Conservation (phyloP, 2,888 invertebrate species). For the Odontocolon sp. region DNA sequence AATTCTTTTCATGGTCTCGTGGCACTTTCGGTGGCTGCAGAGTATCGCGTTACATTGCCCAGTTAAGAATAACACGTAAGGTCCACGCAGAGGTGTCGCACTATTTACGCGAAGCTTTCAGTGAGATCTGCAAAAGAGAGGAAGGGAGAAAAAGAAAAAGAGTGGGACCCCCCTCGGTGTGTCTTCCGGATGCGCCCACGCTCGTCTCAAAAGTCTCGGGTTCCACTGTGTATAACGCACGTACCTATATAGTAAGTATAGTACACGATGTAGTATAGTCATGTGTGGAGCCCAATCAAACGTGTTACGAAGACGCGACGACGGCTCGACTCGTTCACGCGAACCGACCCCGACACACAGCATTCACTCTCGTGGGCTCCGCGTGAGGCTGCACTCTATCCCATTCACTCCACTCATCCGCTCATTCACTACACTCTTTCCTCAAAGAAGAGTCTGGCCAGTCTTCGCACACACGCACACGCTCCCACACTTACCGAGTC, state of each 20-base stretch:
- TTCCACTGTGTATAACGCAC: slow-evolving; percentile 42
- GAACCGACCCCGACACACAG: neutral
- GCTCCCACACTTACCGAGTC: too few species aligned
- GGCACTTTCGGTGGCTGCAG: slow-evolving; percentile 18
- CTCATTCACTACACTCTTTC: slow-evolving; percentile 43
- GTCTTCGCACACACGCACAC: slow-evolving; percentile 12
- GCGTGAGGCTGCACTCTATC: slow-evolving; percentile 21
- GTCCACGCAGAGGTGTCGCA: slow-evolving; percentile 17
- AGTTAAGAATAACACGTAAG: neutral
- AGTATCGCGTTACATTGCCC: slow-evolving; percentile 47
- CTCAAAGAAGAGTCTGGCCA: slow-evolving; percentile 22
- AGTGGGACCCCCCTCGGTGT: slow-evolving; percentile 10
- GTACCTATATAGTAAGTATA: slow-evolving; percentile 22
- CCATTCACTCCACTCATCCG: slow-evolving; percentile 31
- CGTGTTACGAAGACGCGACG: slow-evolving; percentile 45
- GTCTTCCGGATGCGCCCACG: slow-evolving; percentile 58
- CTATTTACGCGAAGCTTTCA: slow-evolving; percentile 8
- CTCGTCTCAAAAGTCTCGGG: slow-evolving; percentile 52
- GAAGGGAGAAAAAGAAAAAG: neutral
- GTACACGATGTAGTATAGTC: neutral
- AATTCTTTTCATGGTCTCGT: neutral
- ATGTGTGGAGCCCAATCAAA: slow-evolving; percentile 39
- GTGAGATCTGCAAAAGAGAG: neutral
- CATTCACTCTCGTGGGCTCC: slow-evolving; percentile 17
- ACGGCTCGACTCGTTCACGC: slow-evolving; percentile 48